A percentile compares a stretch with the other conserved stretches of the same genome.
These are phyloP conservation scores for Noctua janthina DNA, from an alignment of 2,888 invertebrate species.

Conservation along the genomic window DNA sequence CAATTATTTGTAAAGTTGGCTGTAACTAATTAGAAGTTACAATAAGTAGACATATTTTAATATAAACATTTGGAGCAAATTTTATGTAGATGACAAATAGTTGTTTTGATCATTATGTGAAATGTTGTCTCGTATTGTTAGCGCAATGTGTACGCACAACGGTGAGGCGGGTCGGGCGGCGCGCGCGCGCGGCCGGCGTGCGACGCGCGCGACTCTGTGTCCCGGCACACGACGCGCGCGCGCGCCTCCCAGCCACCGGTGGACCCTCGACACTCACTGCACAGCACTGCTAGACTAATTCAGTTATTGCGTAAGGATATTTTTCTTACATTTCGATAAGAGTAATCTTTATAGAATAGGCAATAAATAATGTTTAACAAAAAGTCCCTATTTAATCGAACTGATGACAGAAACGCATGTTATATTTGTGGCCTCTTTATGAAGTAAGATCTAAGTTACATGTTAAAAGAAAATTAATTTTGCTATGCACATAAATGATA, in stretches of 20 bases:
- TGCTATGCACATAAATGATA: conserved; percentile 91
- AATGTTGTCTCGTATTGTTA: conserved; percentile 88
- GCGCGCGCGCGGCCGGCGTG: conserved; percentile 49
- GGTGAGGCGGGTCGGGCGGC: conserved; percentile 75
- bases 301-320: conserved; percentile 89
- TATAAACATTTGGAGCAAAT: conserved; percentile 90
- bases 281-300: conserved; percentile 90
- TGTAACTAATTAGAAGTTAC: conserved; percentile 90
- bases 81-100: conserved; percentile 90
- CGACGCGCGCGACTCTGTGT: conserved; percentile 11
- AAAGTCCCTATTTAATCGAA: conserved; percentile 90
- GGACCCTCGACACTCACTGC: conserved; percentile 85
- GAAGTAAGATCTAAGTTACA: conserved; percentile 90
- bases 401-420: conserved; percentile 90
- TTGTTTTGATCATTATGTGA: conserved; percentile 90
- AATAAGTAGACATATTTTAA: conserved; percentile 90
- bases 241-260: conserved; percentile 69
- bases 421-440: conserved; percentile 91
- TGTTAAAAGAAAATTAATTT: conserved; percentile 90
- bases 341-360: conserved; percentile 89
- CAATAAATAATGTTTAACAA: conserved; percentile 89
- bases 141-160: conserved; percentile 89
- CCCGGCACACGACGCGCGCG: conserved; percentile 39
- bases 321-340: conserved; percentile 89
- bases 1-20: conserved; percentile 91